These are phyloP conservation scores for Aphodius sticticus DNA, from an alignment of 2,888 invertebrate genomes.

Conservation along the genomic window DNA sequence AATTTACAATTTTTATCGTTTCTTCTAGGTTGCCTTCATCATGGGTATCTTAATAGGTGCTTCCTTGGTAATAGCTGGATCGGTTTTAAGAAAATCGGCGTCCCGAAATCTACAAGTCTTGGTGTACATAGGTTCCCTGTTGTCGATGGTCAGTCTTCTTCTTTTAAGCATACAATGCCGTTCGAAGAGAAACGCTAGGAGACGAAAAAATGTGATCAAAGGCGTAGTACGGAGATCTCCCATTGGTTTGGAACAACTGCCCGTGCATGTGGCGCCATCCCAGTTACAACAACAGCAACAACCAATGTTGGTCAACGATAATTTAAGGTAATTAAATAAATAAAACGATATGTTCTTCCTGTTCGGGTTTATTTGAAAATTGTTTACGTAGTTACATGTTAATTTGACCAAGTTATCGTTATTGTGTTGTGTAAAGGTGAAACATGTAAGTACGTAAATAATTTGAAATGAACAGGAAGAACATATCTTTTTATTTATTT, in stretches of 20 bases:
- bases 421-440: too few species aligned
- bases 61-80: constrained; percentile 71
- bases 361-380: not conserved
- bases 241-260: constrained; percentile 52
- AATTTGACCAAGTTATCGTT: too few species aligned
- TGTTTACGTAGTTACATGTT: too few species aligned
- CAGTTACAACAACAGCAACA: constrained; percentile 40
- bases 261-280: constrained; percentile 37
- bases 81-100: constrained; percentile 69
- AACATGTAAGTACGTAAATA: too few species aligned
- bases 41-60: constrained; percentile 72
- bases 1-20: too few species aligned
- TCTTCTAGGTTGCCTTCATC: constrained; percentile 68
- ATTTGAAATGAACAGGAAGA: too few species aligned
- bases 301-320: constrained; percentile 42
- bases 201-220: constrained; percentile 51
- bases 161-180: constrained; percentile 71
- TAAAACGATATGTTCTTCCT: not conserved
- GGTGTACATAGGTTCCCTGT: constrained; percentile 71
- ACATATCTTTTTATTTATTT: not conserved
- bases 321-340: constrained; percentile 38
- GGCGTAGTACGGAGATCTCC: constrained; percentile 50
- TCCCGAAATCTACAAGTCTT: constrained; percentile 72
- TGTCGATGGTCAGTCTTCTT: constrained; percentile 69
- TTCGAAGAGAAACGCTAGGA: constrained; percentile 57